phyloP scores from a whole-genome alignment of 2,888 invertebrate genomes.

The Oscheius sp. region DNA sequence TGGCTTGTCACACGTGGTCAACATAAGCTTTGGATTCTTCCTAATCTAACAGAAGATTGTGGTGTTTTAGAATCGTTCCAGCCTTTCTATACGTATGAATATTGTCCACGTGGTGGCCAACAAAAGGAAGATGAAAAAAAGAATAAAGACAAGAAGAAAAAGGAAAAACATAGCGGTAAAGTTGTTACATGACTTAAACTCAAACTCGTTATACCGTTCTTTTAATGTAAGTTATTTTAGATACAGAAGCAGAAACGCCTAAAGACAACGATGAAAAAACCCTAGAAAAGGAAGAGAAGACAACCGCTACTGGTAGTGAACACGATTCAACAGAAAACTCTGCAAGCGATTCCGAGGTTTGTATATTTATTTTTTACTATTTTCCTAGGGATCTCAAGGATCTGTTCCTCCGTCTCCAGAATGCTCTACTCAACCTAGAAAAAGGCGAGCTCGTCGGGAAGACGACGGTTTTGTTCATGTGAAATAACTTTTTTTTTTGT shows the following conservation, averaged over 20 bases:
- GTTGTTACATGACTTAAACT: too few species aligned
- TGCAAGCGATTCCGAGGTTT: conserved; percentile 6
- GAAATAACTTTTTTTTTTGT: background rate
- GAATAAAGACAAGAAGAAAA: conserved; percentile 46
- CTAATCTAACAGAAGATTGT: conserved; percentile 90
- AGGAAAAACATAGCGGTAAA: conserved; percentile 38
- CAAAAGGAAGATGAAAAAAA: conserved; percentile 36
- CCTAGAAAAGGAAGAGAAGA: background rate
- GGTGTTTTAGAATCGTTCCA: conserved; percentile 98
- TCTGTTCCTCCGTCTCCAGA: conserved; percentile 15
- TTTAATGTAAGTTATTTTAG: background rate
- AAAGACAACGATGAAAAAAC: background rate
- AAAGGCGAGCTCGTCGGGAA: conserved; percentile 8
- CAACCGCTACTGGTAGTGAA: background rate
- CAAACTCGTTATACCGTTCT: too few species aligned
- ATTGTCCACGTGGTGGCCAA: conserved; percentile 28
- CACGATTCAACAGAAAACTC: background rate
- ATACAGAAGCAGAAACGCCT: conserved; percentile 3
- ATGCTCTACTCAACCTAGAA: conserved; percentile 12
- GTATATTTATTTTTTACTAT: background rate
- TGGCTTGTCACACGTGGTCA: conserved; percentile 88
- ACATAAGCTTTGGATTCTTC: conserved; percentile 95
- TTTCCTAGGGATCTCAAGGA: background rate
- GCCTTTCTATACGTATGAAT: conserved; percentile 81
- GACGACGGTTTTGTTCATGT: conserved; percentile 28